Conservation (phyloP, 2,888 invertebrate species). For the Stegophylla sp. region DNA sequence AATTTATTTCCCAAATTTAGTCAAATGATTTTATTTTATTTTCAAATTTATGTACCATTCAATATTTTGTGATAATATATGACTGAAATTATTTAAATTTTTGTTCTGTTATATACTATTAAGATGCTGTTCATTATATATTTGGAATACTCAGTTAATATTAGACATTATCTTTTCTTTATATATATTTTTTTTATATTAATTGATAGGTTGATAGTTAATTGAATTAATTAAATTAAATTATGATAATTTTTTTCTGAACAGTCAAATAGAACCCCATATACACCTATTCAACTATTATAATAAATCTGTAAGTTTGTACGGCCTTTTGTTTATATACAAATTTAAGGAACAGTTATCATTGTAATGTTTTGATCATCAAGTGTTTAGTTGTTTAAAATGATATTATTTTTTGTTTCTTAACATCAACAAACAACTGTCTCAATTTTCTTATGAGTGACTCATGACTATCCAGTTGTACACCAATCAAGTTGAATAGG, state of each 20-base stretch:
- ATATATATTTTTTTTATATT: background rate
- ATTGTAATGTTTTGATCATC: constrained; percentile 34
- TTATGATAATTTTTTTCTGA: no score
- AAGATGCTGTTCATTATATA: background rate
- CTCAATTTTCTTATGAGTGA: constrained; percentile 53
- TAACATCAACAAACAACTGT: constrained; percentile 42
- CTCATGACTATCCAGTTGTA: constrained; percentile 52
- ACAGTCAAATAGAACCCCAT: background rate
- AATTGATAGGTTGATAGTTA: background rate
- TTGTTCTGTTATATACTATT: background rate
- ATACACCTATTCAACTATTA: constrained; percentile 52
- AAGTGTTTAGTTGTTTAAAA: constrained; percentile 32
- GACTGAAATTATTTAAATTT: no score
- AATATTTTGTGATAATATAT: background rate
- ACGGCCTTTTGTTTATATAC: background rate
- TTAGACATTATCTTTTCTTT: background rate
- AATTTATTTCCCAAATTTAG: background rate
- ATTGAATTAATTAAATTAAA: background rate
- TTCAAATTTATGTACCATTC: background rate
- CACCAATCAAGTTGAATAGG: constrained; percentile 58
- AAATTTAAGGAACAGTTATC: constrained; percentile 28
- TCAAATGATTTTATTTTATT: background rate
- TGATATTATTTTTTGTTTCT: constrained; percentile 39
- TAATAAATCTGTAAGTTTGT: constrained; percentile 1
- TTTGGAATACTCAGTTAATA: background rate